Percentiles rank a stretch among this genome's conserved stretches.
phyloP scores from a whole-genome alignment of 2,888 invertebrate species.

The Leptogaster cylindrica region DNA sequence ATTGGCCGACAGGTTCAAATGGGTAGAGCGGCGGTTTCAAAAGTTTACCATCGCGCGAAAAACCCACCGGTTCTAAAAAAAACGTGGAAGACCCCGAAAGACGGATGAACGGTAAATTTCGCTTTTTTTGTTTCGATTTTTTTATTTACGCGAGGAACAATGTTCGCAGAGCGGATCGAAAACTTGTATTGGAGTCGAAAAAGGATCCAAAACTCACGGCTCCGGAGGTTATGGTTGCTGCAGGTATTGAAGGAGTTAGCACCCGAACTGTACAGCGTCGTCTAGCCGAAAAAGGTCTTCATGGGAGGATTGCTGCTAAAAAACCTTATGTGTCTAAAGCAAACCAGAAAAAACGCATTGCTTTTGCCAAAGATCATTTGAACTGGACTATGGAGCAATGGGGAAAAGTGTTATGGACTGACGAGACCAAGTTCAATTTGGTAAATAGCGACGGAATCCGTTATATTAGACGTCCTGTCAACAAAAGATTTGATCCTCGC shows the following conservation, averaged over 20 bases:
- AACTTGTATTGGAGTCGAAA: no score
- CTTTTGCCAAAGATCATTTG: neutral
- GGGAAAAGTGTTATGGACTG: neutral
- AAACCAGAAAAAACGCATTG: neutral
- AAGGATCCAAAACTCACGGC: no score
- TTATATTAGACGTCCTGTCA: constrained; percentile 1
- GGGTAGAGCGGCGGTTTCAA: neutral
- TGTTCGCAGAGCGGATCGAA: no score
- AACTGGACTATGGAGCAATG: neutral
- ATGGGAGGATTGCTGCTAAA: no score
- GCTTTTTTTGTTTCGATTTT: neutral
- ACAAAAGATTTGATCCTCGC: neutral
- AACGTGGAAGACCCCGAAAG: neutral
- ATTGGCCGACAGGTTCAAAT: neutral
- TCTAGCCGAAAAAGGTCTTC: no score
- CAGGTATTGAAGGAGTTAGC: no score
- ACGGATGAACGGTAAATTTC: neutral
- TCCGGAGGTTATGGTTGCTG: no score
- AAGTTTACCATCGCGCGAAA: neutral
- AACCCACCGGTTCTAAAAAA: neutral
- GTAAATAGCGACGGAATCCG: neutral
- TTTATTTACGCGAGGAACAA: no score
- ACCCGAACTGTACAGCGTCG: no score
- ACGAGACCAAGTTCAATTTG: neutral
- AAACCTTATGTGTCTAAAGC: neutral